Base-by-base conservation (phyloP, 64 coral and sea anemone species). In the Pocillopora damicornis region DNA sequence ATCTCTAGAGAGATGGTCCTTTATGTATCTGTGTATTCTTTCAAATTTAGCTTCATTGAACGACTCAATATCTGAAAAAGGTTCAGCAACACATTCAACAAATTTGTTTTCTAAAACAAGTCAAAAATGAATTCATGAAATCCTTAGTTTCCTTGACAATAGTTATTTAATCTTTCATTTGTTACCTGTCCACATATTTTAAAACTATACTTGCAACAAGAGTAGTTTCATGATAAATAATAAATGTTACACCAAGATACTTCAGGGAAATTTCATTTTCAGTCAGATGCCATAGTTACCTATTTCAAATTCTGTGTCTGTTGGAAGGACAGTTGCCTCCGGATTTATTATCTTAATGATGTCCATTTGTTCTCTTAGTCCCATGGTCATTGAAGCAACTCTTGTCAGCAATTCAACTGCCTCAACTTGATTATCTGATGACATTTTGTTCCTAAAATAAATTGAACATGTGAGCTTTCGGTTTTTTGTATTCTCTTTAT, bases 221-320 rank as follows among this genome's bases (percentile, higher is more conserved):
- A 51, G 42, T 7, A 51, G 42, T 51, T 51, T 51, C 42, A 51
- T 51, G 42, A 51, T 51, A 51, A 51, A 51, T 2, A 45, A 45
- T 2, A 45, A 45, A 45, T 45, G 42, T 45, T 1, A 45, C 42
- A 45, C 6, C 2, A 51, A 51, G 42, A 51, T 7, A 51, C 42
- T 4, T 51, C 42, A 51, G 2, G 42, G 7, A 51, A 22, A 30
- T 30, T 30, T 30, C 30, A 30, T 30, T 30, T 30, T 30, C 30
- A 30, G 30, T 30, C 30, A 30, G 0, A 83, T 25, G 63, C 5
- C 15, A 62, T 8, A 71, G 9, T 73, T 98, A 95, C 97, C 97
- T 88, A 99, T 99, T 75, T 92, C 90, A 91, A 99, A 99, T 91
- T 99, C 97, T 66, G 97, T 99, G 58, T 99, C 97, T 58, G 97